Percentiles rank a stretch among this genome's conserved stretches.
phyloP scores from a whole-genome alignment of 2,888 invertebrate genomes.

The Campoplex nolae region DNA sequence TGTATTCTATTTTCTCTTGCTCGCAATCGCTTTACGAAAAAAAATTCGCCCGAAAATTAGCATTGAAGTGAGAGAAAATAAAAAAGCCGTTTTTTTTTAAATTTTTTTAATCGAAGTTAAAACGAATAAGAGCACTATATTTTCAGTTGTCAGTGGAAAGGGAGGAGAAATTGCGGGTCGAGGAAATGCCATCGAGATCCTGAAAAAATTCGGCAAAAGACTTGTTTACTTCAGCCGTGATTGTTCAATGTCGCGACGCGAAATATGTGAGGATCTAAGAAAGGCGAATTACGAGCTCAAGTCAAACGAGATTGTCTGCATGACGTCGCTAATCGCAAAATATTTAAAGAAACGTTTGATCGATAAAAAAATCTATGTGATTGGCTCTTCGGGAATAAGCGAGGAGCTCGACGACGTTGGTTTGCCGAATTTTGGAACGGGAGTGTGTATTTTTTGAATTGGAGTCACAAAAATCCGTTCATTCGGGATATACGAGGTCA shows the following conservation, averaged over 20 bases:
- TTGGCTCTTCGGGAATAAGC: slow-evolving; percentile 74
- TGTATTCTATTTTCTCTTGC: not conserved
- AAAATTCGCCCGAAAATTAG: not conserved
- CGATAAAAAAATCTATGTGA: slow-evolving; percentile 83
- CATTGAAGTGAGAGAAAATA: not conserved
- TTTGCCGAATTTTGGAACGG: slow-evolving; percentile 62
- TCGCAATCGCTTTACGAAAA: not conserved
- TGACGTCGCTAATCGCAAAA: slow-evolving; percentile 86
- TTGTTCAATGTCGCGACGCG: slow-evolving; percentile 87
- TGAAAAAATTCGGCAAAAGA: slow-evolving; percentile 86
- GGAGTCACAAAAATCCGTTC: not conserved
- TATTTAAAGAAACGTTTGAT: slow-evolving; percentile 86
- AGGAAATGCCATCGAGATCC: slow-evolving; percentile 84
- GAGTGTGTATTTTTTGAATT: slow-evolving; percentile 50
- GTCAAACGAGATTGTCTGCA: slow-evolving; percentile 85
- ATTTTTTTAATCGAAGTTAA: not conserved
- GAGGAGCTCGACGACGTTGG: slow-evolving; percentile 60
- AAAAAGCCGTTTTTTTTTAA: not conserved
- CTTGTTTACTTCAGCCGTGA: slow-evolving; percentile 89
- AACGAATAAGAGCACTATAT: not conserved
- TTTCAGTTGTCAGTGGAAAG: slow-evolving; percentile 86
- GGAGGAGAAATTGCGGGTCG: slow-evolving; percentile 84
- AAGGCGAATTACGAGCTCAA: slow-evolving; percentile 86
- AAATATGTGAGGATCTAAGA: slow-evolving; percentile 86
- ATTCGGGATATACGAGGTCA: not conserved